A percentile compares a stretch with the other conserved stretches of the same genome.
These are phyloP conservation scores for Cantharis flavilabris DNA, from an alignment of 2,888 invertebrate genomes.

Conservation along the genomic window DNA sequence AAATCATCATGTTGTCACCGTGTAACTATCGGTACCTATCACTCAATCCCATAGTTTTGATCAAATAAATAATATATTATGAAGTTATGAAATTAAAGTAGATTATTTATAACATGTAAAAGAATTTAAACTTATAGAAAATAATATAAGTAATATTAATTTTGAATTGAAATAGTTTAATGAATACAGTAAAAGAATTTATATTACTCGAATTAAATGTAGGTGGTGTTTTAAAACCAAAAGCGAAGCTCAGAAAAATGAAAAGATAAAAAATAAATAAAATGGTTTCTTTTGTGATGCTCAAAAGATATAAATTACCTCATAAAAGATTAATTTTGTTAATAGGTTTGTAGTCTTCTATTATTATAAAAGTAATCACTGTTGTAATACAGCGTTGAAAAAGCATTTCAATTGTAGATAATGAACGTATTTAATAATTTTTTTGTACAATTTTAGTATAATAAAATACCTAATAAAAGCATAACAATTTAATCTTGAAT, in stretches of 20 bases:
- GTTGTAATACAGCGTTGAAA: neutral
- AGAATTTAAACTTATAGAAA: too few species aligned
- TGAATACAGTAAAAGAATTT: neutral
- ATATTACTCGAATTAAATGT: neutral
- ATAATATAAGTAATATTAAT: too few species aligned
- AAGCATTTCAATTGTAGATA: neutral
- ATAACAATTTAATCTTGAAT: too few species aligned
- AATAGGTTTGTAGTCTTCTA: neutral
- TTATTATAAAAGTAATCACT: neutral
- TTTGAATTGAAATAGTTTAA: too few species aligned
- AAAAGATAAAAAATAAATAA: constrained; percentile 26
- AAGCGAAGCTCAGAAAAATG: constrained; percentile 5
- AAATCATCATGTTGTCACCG: neutral
- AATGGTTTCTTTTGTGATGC: constrained; percentile 27
- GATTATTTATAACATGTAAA: too few species aligned
- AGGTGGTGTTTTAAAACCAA: neutral
- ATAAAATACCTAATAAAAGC: too few species aligned
- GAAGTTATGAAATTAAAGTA: too few species aligned
- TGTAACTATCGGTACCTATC: neutral
- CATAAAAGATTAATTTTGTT: neutral
- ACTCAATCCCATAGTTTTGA: too few species aligned
- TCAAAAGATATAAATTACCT: constrained; percentile 33
- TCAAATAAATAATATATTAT: too few species aligned
- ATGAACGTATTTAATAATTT: neutral
- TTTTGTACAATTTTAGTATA: neutral